Base-by-base conservation (phyloP, 1,140 invertebrate genomes). In the Diorhabda elongata region DNA sequence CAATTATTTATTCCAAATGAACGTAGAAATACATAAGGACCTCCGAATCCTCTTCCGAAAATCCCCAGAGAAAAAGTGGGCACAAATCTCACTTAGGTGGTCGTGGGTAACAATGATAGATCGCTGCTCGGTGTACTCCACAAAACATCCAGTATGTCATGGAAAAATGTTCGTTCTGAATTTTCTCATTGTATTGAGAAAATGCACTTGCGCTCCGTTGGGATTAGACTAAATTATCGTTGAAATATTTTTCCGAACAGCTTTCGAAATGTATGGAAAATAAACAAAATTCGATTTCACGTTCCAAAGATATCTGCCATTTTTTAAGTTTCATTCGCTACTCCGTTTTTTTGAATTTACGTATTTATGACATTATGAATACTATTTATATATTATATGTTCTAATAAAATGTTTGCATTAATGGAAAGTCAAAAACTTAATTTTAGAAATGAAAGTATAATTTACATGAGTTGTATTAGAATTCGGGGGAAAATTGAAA, bases 71-170 rank as follows among this genome's bases (percentile, higher is more conserved):
- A 42, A 9, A 57, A 44, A 42, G 45, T 58, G 41, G 58, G 66
- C 66, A 67, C 66, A 67, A 67, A 67, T 67, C 66, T 67, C 66
- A 67, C 66, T 67, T 67, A 67, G 66, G 11, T 61, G 44, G 66
- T 58, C 66, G 58, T 59, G 64, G 66, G 66, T 59, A 60, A 67
- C 66, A 67, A 67, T 67, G 66, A 67, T 61, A 43, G 66, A 67
- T 67, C 66, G 59, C 57, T 26, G 11, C 11, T 67, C 6, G 11
- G 62, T 56, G 3, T 42, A 41, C 9, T 11, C 64, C 11, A 58
- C 64, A 56, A 65, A 56, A 65, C 64, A 56, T 56, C 8, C 64
- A 9, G 42, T 42, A 44, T n/a, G 47, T 6, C n/a, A 52, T 52
- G 47, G 47, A 52, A 52, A 52, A 52, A 52, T n/a, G 47, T n/a